Conservation (phyloP, 2,797 vertebrate genomes). For the Phoebastria nigripes region DNA sequence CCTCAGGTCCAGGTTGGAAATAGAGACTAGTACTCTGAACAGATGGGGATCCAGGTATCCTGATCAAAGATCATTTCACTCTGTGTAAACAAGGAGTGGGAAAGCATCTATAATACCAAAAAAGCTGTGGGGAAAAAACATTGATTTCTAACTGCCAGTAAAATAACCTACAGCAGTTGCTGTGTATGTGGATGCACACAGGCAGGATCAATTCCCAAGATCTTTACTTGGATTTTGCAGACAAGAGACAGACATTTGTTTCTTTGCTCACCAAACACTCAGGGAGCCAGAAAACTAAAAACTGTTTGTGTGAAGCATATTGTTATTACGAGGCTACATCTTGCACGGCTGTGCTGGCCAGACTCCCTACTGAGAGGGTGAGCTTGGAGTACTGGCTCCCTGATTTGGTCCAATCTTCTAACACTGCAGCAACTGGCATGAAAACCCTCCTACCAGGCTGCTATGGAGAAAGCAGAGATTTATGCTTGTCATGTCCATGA, state of each 20-base stretch:
- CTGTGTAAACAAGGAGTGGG: not conserved
- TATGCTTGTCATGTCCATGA: not conserved
- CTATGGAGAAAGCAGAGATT: not conserved
- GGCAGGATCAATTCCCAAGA: not conserved
- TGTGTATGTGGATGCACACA: not conserved
- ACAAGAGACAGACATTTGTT: not conserved
- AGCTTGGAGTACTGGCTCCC: not conserved
- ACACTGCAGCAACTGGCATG: constrained; percentile 7
- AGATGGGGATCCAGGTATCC: not conserved
- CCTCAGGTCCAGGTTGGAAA: not conserved
- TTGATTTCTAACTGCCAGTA: not conserved
- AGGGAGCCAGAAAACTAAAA: not conserved
- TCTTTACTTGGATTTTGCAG: not conserved
- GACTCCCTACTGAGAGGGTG: not conserved
- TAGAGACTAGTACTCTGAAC: not conserved
- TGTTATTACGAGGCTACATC: not conserved
- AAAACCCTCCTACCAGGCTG: not conserved
- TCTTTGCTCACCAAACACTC: not conserved
- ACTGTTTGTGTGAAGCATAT: not conserved
- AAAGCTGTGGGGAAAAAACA: not conserved
- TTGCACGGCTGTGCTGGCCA: not conserved
- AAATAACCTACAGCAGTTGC: not conserved
- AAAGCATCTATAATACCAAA: not conserved
- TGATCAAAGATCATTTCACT: not conserved
- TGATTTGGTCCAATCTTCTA: not conserved